A percentile compares a stretch with the other conserved stretches of the same genome.
phyloP scores from a whole-genome alignment of 2,797 vertebrate species.

The Synaphobranchus kaupii region DNA sequence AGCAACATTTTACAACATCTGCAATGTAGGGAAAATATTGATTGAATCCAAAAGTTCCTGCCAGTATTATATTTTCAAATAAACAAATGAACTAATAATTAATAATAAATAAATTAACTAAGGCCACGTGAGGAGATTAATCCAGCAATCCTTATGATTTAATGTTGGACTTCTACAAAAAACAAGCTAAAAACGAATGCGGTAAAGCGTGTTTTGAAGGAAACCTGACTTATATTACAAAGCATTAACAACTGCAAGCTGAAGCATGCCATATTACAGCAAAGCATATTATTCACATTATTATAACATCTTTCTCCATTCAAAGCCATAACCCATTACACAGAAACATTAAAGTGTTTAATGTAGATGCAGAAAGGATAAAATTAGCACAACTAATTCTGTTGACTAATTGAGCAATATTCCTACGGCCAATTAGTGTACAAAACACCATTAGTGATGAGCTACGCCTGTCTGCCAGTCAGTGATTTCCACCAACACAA shows the following conservation, averaged over 20 bases:
- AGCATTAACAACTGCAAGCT: background rate
- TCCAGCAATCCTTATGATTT: background rate
- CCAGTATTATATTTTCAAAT: too few species aligned
- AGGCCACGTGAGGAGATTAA: background rate
- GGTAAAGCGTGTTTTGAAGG: background rate
- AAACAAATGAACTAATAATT: too few species aligned
- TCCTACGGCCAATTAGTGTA: background rate
- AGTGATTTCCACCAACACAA: background rate
- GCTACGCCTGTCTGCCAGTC: background rate
- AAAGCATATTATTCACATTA: background rate
- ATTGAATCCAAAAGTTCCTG: too few species aligned
- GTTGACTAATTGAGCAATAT: conserved; percentile 10
- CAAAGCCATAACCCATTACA: conserved; percentile 7
- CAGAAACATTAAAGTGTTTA: background rate
- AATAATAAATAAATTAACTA: too few species aligned
- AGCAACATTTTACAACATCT: too few species aligned
- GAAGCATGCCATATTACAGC: background rate
- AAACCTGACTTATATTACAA: background rate
- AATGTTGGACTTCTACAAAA: background rate
- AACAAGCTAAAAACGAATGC: background rate
- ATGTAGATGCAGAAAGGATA: background rate
- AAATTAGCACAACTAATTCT: background rate
- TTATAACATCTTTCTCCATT: background rate
- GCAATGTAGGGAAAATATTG: too few species aligned
- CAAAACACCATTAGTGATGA: background rate